Base-by-base conservation (phyloP, 2,888 invertebrate genomes). In the Beris morrisii region DNA sequence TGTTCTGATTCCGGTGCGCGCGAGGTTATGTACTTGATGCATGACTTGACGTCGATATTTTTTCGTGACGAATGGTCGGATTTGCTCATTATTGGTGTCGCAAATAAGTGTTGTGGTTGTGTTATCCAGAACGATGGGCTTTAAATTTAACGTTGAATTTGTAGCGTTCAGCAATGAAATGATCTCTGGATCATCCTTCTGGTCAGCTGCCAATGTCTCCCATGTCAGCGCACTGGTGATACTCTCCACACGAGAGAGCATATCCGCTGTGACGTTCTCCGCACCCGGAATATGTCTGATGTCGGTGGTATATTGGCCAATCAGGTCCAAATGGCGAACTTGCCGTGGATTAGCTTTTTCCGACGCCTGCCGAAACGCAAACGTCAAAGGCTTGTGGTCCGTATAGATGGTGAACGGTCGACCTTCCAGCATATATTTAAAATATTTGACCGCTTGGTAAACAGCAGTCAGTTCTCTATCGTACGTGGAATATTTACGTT, bases 331-430 rank as follows among this genome's bases (percentile, higher is more conserved):
- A 9, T 78, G 73, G 0, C 77, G 67, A 11, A 71, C 70, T 64
- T 78, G 77, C 5, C 77, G 56, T 4, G 77, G 77, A 3, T 75
- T 74, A 28, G 72, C 71, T 6, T 73, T 72, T 1, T 73, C 73
- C 5, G 67, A 31, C 6, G 72, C 72, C 66, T 71, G 58, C 9
- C 50, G n/a, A 64, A 79, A 73, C 1, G 77, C 76, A 46, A 65
- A 75, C 1, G 61, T 64, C 38, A 78, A 56, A 0, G 76, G 76
- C 57, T 75, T 77, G 65, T 72, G 64, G 15, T 64, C 64, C 30
- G 54, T 64, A 11, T 22, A 54, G 32, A 55, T 46, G 7, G 30
- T 22, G 50, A 75, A 73, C 50, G 73, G 28, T 52, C 73, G 66
- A 22, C 22, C 22, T 22, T 22, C 22, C 2, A 22, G 22, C 22